phyloP scores from a whole-genome alignment of 1,140 invertebrate species.

The Helicoverpa zea region DNA sequence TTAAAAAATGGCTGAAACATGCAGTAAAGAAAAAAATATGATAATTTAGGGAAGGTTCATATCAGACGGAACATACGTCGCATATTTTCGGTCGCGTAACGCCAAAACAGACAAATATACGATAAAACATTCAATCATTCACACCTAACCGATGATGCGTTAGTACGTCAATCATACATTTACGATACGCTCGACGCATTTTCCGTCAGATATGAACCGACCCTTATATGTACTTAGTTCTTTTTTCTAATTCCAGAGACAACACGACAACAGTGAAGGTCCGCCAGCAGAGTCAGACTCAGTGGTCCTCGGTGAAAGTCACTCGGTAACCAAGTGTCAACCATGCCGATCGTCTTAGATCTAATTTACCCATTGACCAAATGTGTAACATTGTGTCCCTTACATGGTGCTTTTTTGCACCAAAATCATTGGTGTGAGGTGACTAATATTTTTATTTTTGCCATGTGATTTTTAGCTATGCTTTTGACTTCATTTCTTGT shows the following conservation, averaged over 20 bases:
- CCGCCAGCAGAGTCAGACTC: constrained; percentile 87
- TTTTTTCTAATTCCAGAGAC: constrained; percentile 85
- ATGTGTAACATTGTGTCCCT: constrained; percentile 6
- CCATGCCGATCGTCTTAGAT: constrained; percentile 75
- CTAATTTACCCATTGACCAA: neutral
- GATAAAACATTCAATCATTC: no score
- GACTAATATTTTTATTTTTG: constrained; percentile 16
- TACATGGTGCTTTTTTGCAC: neutral
- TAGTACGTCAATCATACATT: no score
- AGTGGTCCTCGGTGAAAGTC: constrained; percentile 88
- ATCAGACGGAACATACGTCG: no score
- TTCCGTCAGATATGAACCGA: no score
- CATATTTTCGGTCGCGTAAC: no score
- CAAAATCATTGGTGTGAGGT: neutral
- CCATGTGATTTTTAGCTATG: constrained; percentile 17
- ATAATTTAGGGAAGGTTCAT: no score
- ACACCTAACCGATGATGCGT: no score
- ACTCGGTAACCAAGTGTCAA: constrained; percentile 78
- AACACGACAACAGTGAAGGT: constrained; percentile 89
- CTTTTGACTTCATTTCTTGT: constrained; percentile 18
- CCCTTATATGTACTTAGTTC: no score
- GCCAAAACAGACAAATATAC: no score
- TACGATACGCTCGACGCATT: no score
- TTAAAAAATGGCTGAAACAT: no score
- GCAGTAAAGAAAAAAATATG: no score